A percentile compares a stretch with the other conserved stretches of the same genome.
Evolutionary conservation across 2,113 vertebrate species (phyloP).

Genomic region (Hassar affinis): DNA sequence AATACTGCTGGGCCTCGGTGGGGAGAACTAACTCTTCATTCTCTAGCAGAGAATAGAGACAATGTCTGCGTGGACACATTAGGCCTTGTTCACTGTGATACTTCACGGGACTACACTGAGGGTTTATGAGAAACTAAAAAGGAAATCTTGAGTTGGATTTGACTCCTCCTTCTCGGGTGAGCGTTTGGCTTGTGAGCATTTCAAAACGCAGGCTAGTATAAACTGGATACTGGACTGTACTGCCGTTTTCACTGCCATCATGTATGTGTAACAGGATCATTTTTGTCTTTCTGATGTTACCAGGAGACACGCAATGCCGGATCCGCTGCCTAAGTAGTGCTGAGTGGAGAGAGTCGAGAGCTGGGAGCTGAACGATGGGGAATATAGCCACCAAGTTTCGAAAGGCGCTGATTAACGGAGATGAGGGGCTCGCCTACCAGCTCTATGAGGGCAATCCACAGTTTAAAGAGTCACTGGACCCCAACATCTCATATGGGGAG

Average conservation of each 20-base stretch:
- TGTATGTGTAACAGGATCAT: constrained; percentile 7
- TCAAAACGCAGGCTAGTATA: background rate
- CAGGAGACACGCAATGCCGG: constrained; percentile 79
- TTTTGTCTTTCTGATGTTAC: constrained; percentile 34
- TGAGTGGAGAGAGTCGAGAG: constrained; percentile 56
- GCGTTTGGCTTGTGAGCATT: background rate
- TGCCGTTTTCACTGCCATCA: background rate
- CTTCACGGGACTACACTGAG: background rate
- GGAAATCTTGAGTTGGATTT: background rate
- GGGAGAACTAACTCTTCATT: constrained; percentile 25
- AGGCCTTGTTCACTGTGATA: background rate
- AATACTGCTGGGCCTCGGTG: constrained; percentile 26
- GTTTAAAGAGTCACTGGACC: constrained; percentile 95
- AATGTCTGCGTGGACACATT: background rate
- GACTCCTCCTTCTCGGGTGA: background rate
- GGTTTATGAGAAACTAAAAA: background rate
- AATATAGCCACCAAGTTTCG: constrained; percentile 98
- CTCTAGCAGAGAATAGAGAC: background rate
- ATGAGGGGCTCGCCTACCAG: constrained; percentile 92
- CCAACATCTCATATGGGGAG: constrained; percentile 96
- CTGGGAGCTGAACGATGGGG: constrained; percentile 79
- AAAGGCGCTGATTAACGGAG: constrained; percentile 95
- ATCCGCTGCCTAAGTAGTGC: constrained; percentile 71
- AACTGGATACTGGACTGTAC: background rate
- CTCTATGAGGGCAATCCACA: constrained; percentile 96